These are phyloP conservation scores for Hyppa rectilinea DNA, from an alignment of 2,888 invertebrate species.

Conservation along the genomic window DNA sequence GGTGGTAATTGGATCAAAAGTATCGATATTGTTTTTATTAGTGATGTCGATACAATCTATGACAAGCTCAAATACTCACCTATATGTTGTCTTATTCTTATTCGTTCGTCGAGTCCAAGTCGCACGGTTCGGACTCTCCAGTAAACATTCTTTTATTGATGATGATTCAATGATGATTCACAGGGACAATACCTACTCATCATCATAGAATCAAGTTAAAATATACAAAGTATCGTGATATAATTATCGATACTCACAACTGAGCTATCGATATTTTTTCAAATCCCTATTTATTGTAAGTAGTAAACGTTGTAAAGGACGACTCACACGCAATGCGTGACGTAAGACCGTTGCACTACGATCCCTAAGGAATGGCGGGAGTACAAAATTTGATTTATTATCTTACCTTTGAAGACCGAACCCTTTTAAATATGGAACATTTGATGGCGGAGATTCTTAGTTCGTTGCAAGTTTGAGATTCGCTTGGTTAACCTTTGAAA, in stretches of 20 bases:
- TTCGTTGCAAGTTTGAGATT: conserved; percentile 46
- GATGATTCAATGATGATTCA: neutral
- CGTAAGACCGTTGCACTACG: conserved; percentile 47
- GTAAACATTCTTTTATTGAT: neutral
- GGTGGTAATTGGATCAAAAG: conserved; percentile 16
- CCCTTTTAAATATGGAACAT: conserved; percentile 56
- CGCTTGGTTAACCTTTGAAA: conserved; percentile 40
- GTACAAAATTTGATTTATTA: conserved; percentile 65
- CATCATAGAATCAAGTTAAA: neutral
- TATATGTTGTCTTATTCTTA: neutral
- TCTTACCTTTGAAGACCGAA: conserved; percentile 63
- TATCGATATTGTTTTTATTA: neutral
- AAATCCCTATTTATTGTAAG: conserved; percentile 51
- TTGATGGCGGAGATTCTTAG: conserved; percentile 23
- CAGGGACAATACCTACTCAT: neutral
- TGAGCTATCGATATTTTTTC: neutral
- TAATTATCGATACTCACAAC: neutral
- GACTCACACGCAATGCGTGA: conserved; percentile 64
- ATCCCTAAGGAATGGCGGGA: conserved; percentile 52
- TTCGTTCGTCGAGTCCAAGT: neutral
- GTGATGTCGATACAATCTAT: neutral
- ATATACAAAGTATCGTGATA: neutral
- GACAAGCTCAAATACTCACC: neutral
- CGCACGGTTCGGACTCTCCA: neutral
- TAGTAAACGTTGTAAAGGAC: conserved; percentile 53